Evolutionary conservation across 2,888 invertebrate genomes (phyloP), one percentile per base, ranked within the genome.

Genomic region (Macrosoma leucophasiata): DNA sequence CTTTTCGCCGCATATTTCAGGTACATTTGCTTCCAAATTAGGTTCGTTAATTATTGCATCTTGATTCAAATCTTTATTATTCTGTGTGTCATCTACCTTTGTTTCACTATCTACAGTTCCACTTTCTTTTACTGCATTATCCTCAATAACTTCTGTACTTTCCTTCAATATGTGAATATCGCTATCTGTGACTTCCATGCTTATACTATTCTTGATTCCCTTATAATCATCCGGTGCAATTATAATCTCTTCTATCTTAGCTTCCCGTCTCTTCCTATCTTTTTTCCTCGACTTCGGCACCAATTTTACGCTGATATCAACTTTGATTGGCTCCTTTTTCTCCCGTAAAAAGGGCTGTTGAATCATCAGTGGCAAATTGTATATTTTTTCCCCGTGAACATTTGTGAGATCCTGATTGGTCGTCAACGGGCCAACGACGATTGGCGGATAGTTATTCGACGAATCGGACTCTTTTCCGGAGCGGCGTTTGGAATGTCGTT

Each of bases 231-330:
- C 64, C 42, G 63, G 31, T 8, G 55, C 48, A 36, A 49, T 51
- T 23, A 58, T 41, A 21, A 69, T 50, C 48, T 76, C 75, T 36
- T 78, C 70, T 28, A 71, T 54, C 28, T 72, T 63, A 17, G 58
- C 56, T 31, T 65, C 69, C 18, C 70, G 60, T 50, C 60, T 70
- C 48, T 74, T 81, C 46, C 63, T 79, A 28, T 84, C 84, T 49
- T 69, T 78, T 48, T 78, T 84, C 30, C 71, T 71, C 27, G 78
- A 66, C 39, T 90, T 90, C 47, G 91, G 90, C 69, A 91, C 87
- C 66, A 91, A 81, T 69, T 91, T 90, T 43, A 92, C 90, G 70
- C 89, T 91, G 58, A 92, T 90, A 67, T 92, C 91, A 75, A 92
- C 89, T 85, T 91, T 91, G 52, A 92, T 89, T 32, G 91, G 91